Evolutionary conservation across 1,140 invertebrate genomes (phyloP).

Genomic region (Drosophila sechellia): DNA sequence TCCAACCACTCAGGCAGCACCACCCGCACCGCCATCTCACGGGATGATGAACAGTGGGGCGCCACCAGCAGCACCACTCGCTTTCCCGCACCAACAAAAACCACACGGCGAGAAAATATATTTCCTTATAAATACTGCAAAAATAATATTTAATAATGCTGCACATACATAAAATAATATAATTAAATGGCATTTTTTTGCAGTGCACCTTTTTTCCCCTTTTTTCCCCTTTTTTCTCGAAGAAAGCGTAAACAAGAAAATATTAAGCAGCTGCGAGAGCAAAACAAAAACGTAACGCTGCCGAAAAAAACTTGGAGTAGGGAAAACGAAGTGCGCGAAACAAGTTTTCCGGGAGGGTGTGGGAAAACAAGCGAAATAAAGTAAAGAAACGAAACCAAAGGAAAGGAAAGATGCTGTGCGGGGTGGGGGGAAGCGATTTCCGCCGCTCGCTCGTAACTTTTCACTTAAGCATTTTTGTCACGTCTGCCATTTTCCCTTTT

Average conservation of each 20-base stretch:
- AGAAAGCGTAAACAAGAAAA: slow-evolving; percentile 79
- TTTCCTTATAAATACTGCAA: background rate
- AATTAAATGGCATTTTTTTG: background rate
- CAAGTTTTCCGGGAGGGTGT: slow-evolving; percentile 31
- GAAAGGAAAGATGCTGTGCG: slow-evolving; percentile 26
- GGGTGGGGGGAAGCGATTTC: slow-evolving; percentile 54
- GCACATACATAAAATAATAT: background rate
- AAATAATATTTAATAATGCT: background rate
- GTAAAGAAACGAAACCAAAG: slow-evolving; percentile 43
- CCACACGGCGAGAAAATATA: background rate
- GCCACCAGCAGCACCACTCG: slow-evolving; percentile 11
- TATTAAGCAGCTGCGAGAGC: slow-evolving; percentile 71
- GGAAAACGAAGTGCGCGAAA: slow-evolving; percentile 39
- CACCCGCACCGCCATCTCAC: slow-evolving; percentile 1
- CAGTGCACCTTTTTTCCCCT: background rate
- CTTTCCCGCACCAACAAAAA: background rate
- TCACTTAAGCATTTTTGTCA: slow-evolving; percentile 83
- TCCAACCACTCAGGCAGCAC: background rate
- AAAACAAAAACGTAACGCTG: slow-evolving; percentile 50
- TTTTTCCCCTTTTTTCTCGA: no score
- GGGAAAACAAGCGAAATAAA: slow-evolving; percentile 50
- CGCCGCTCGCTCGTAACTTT: slow-evolving; percentile 75
- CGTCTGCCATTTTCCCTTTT: slow-evolving; percentile 65
- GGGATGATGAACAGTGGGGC: slow-evolving; percentile 67
- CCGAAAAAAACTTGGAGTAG: slow-evolving; percentile 19